Evolutionary conservation across 2,888 invertebrate species (phyloP).

Genomic region (Epinotia ramella): DNA sequence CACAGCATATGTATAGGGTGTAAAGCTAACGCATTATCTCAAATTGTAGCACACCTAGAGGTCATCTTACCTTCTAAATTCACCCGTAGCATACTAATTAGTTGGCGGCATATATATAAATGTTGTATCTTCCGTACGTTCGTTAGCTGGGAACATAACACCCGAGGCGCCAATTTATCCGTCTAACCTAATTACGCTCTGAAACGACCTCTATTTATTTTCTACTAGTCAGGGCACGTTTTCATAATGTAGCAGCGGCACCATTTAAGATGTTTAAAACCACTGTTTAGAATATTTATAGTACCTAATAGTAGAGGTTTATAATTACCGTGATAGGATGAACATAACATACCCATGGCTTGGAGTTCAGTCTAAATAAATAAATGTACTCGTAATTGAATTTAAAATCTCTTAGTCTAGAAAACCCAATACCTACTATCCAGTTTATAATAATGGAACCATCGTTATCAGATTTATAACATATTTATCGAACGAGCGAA

Average conservation of each 20-base stretch:
- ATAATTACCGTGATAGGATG: neutral
- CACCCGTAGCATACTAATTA: slow-evolving; percentile 46
- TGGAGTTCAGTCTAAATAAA: no score
- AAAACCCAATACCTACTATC: no score
- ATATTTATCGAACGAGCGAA: no score
- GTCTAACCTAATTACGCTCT: slow-evolving; percentile 68
- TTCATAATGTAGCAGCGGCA: neutral
- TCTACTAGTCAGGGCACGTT: slow-evolving; percentile 44
- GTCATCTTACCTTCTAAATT: slow-evolving; percentile 43
- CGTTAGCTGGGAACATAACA: slow-evolving; percentile 63
- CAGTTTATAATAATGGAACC: no score
- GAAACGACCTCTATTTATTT: slow-evolving; percentile 68
- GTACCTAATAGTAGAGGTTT: neutral
- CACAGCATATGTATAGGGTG: neutral
- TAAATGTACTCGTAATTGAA: no score
- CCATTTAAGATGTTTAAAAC: neutral
- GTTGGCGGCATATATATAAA: slow-evolving; percentile 45
- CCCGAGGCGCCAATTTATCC: slow-evolving; percentile 70
- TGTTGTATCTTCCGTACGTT: slow-evolving; percentile 53
- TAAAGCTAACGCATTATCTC: neutral
- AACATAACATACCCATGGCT: no score
- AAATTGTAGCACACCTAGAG: slow-evolving; percentile 19
- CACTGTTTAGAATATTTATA: neutral
- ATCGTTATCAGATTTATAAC: no score
- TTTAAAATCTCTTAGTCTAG: no score